A percentile compares a stretch with the other conserved stretches of the same genome.
Evolutionary conservation across 2,797 vertebrate species (phyloP).

Genomic region (Spinibarbus caldwelli): DNA sequence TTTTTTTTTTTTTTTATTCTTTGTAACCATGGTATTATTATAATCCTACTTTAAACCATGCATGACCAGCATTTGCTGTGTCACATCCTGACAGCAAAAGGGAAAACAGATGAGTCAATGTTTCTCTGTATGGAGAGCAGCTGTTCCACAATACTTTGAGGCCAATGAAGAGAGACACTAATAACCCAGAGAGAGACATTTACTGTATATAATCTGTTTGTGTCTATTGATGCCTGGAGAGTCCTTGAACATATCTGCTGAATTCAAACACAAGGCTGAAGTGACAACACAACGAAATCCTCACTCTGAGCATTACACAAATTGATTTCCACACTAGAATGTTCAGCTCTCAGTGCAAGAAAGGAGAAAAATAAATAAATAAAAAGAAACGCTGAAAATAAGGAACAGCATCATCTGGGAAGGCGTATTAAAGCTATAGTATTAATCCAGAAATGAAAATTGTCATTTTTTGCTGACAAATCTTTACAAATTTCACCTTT

Average conservation of each 20-base stretch:
- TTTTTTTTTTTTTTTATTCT: neutral
- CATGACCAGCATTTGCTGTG: slow-evolving; percentile 23
- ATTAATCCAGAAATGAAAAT: neutral
- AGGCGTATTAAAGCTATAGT: neutral
- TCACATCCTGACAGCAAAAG: slow-evolving; percentile 32
- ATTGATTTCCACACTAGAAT: slow-evolving; percentile 18
- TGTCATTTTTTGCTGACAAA: neutral
- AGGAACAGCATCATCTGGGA: neutral
- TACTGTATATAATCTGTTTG: slow-evolving; percentile 48
- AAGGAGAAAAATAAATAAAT: neutral
- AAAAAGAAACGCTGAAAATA: neutral
- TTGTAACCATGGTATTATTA: neutral
- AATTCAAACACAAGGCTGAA: slow-evolving; percentile 9
- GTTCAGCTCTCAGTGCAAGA: neutral
- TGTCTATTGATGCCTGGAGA: slow-evolving; percentile 34
- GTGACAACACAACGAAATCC: neutral
- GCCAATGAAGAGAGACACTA: slow-evolving; percentile 35
- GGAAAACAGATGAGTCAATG: slow-evolving; percentile 41
- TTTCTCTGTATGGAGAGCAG: slow-evolving; percentile 30
- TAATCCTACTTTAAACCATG: neutral
- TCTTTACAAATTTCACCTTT: neutral
- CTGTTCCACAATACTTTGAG: slow-evolving; percentile 33
- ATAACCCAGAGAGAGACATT: slow-evolving; percentile 44
- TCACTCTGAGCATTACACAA: slow-evolving; percentile 4
- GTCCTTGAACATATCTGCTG: slow-evolving; percentile 23